These are phyloP conservation scores for Protaetia brevitarsis DNA, from an alignment of 1,140 invertebrate genomes.

Conservation along the genomic window DNA sequence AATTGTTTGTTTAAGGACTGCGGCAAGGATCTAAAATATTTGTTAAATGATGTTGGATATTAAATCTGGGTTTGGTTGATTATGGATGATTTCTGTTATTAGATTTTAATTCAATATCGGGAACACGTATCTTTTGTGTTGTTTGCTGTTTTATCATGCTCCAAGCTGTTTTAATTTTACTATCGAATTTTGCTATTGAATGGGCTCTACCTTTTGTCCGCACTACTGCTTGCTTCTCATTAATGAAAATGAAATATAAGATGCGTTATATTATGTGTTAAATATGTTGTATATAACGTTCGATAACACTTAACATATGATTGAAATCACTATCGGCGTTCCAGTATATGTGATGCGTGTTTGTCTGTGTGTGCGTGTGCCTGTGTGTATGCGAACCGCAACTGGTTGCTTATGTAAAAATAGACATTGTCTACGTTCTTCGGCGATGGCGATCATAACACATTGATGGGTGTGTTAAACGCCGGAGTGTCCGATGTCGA, in stretches of 20 bases:
- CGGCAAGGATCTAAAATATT: no score
- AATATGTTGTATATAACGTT: not conserved
- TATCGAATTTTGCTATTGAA: no score
- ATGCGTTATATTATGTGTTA: not conserved
- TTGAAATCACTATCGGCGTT: no score
- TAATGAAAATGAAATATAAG: not conserved
- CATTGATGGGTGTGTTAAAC: conserved; percentile 16
- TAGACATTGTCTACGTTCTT: conserved; percentile 11
- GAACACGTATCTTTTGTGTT: no score
- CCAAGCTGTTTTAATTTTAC: no score
- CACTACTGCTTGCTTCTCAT: no score
- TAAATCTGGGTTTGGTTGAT: not conserved
- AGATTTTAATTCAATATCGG: not conserved
- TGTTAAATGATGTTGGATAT: not conserved
- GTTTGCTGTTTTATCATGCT: no score
- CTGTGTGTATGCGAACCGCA: not conserved
- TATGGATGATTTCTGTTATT: not conserved
- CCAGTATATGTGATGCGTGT: not conserved
- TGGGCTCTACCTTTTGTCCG: no score
- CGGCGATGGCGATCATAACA: not conserved
- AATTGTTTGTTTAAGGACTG: no score
- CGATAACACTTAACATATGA: not conserved
- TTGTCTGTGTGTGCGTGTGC: not conserved
- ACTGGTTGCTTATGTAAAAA: not conserved
- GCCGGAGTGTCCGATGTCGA: conserved; percentile 7